A percentile compares a stretch with the other conserved stretches of the same genome.
phyloP scores from a whole-genome alignment of 2,797 vertebrate species.

The Hapalemur alaotrensis region DNA sequence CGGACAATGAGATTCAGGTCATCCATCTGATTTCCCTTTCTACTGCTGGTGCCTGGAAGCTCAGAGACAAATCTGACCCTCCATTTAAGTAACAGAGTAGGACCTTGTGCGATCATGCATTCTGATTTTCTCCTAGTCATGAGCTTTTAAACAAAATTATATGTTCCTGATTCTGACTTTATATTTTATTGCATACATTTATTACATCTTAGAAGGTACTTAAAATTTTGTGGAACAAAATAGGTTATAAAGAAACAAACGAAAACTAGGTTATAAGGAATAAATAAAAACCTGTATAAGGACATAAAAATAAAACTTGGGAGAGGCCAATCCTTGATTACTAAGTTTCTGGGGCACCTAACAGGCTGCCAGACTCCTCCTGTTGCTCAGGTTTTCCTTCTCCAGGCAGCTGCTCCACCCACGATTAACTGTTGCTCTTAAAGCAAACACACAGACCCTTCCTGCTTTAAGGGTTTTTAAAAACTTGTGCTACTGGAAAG shows the following conservation, averaged over 20 bases:
- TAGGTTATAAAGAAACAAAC: background rate
- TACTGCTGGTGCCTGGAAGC: background rate
- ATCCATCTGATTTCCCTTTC: background rate
- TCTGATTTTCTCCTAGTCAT: background rate
- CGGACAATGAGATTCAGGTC: background rate
- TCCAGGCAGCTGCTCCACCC: background rate
- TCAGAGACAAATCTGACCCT: background rate
- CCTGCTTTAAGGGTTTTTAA: background rate
- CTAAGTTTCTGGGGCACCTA: background rate
- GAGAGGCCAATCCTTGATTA: background rate
- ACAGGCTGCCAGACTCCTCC: accelerated
- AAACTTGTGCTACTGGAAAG: background rate
- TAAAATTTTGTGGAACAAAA: conserved; percentile 11
- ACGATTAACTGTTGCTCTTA: background rate
- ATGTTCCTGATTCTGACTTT: background rate
- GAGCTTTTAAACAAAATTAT: background rate
- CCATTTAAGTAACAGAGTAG: background rate
- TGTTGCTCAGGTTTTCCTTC: background rate
- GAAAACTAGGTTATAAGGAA: background rate
- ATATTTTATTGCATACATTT: background rate
- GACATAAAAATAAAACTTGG: background rate
- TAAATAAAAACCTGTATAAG: background rate
- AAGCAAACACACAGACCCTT: background rate
- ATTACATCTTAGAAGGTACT: background rate
- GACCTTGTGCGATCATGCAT: background rate